Conservation (phyloP, 2,797 vertebrate species). For the Rallus crepitans region DNA sequence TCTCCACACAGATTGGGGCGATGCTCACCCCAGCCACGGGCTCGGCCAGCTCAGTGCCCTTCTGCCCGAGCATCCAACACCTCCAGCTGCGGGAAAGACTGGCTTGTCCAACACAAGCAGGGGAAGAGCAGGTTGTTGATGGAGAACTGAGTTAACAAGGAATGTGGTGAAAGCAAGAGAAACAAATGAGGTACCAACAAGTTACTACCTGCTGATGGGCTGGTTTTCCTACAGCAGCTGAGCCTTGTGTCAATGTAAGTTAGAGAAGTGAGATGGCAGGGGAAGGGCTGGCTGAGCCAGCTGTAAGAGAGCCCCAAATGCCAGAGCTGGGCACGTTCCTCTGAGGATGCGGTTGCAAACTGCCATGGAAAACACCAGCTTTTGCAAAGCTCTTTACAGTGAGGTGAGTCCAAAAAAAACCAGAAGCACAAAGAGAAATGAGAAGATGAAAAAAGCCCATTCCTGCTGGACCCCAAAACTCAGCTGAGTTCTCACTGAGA, state of each 20-base stretch:
- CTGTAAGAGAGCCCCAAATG: not conserved
- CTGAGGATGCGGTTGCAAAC: not conserved
- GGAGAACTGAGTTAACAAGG: not conserved
- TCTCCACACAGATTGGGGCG: not conserved
- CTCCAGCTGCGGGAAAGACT: not conserved
- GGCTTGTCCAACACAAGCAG: not conserved
- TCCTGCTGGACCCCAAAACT: not conserved
- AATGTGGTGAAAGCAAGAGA: not conserved
- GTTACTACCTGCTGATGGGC: not conserved
- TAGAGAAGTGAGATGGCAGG: not conserved
- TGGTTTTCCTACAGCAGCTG: not conserved
- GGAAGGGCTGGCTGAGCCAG: not conserved
- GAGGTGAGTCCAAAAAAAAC: not conserved
- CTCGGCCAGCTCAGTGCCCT: accelerated
- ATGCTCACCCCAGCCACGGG: accelerated
- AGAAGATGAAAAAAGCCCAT: too few species aligned
- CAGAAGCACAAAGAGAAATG: not conserved
- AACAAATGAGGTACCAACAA: not conserved
- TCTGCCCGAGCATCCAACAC: not conserved
- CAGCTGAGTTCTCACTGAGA: not conserved
- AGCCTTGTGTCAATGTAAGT: not conserved
- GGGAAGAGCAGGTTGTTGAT: not conserved
- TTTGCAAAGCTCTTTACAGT: not conserved
- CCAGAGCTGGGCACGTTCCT: not conserved
- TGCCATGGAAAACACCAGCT: not conserved